Evolutionary conservation across 2,888 invertebrate genomes (phyloP), one percentile per base, ranked within the genome.

Genomic region (Lampropteryx suffumata): DNA sequence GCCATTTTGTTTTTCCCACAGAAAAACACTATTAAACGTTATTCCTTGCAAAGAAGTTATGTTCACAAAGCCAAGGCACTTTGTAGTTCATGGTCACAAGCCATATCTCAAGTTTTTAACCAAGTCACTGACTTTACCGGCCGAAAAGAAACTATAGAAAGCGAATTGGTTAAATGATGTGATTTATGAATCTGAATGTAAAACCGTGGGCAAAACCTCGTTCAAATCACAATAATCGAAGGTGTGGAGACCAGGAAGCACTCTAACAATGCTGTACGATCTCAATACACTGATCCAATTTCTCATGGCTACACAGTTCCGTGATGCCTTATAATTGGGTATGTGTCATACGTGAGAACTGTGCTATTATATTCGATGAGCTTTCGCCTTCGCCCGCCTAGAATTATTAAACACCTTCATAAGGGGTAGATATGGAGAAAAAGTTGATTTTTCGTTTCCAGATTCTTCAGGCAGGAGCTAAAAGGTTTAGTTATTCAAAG

Each of bases 281-380:
- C 62, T 62, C 59, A 63, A 50, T 53, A 58, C 57, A 59, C 65
- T 65, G 76, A 67, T 70, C 76, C 64, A 67, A 76, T 74, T 79
- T 72, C 69, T 57, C 69, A 73, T 69, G 66, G 64, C 61, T 17
- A 64, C 65, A 65, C 41, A 49, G 35, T 35, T 10, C 34, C 21
- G 34, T 21, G 35, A 35, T 35, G 63, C 37, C 42, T 28, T 28
- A 62, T 58, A 69, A 66, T 67, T 56, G 36, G 52, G 55, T 62
- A 58, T 57, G 59, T 67, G 59, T 69, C 26, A 24, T 5, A n/a
- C 12, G 27, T 27, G 33, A 42, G 33, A 42, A 24, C 30, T 0
- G 11, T 41, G 17, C 17, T 17, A 17, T 17, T 17, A 3, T 17
- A 17, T 17, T 17, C 17, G 4, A 17, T 17, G 4, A 17, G 17